phyloP scores from a whole-genome alignment of 2,888 invertebrate genomes.

The Tiphia femorata region DNA sequence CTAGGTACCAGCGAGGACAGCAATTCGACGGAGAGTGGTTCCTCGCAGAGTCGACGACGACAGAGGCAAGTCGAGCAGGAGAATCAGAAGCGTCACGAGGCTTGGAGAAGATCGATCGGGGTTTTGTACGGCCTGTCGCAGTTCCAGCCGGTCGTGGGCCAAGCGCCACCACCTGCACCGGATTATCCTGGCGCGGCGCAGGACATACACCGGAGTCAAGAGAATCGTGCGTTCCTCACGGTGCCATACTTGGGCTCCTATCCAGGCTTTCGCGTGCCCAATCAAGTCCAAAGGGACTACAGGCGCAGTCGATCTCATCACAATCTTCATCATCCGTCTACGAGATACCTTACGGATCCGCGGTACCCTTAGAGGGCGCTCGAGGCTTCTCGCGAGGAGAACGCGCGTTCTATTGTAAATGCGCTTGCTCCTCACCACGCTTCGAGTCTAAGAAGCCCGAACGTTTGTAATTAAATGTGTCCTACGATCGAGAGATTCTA shows the following conservation, averaged over 20 bases:
- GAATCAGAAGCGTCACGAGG: slow-evolving; percentile 36
- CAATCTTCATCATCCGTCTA: slow-evolving; percentile 71
- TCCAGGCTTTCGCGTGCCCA: slow-evolving; percentile 22
- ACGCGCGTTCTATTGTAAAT: background rate
- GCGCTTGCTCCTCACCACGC: background rate
- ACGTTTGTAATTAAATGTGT: too few species aligned
- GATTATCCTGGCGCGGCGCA: slow-evolving; percentile 58
- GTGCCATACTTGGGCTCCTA: slow-evolving; percentile 36
- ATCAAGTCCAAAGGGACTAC: slow-evolving; percentile 43
- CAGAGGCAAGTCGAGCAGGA: slow-evolving; percentile 32
- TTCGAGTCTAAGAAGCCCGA: too few species aligned
- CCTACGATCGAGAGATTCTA: background rate
- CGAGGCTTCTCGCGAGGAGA: too few species aligned
- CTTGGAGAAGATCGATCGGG: slow-evolving; percentile 61
- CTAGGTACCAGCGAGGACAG: slow-evolving; percentile 66
- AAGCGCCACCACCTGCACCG: slow-evolving; percentile 46
- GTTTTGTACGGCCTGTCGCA: slow-evolving; percentile 57
- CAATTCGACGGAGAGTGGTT: slow-evolving; percentile 64
- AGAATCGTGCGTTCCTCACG: slow-evolving; percentile 19
- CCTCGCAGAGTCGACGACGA: slow-evolving; percentile 59
- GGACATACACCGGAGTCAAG: slow-evolving; percentile 17
- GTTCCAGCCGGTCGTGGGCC: slow-evolving; percentile 45
- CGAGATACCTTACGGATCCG: slow-evolving; percentile 53
- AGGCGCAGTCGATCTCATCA: slow-evolving; percentile 73
- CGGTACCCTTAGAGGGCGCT: slow-evolving; percentile 45